Evolutionary conservation across 1,140 invertebrate species (phyloP).

Genomic region (Aphaenogaster floridana): DNA sequence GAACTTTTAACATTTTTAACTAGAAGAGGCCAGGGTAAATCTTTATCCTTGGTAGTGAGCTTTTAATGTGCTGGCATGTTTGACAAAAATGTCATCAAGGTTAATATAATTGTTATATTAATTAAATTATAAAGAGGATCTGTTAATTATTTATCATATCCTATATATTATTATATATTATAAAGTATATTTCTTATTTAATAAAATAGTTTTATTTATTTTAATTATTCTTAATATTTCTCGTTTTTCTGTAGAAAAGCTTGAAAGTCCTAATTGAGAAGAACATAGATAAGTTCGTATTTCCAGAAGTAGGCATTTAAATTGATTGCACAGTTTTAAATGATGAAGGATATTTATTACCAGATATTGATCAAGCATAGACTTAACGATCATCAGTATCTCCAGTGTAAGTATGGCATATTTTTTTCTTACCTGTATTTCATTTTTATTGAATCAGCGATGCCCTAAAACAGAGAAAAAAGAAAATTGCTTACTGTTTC

Average conservation of each 20-base stretch:
- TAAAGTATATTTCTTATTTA: neutral
- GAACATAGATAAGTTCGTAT: slow-evolving; percentile 23
- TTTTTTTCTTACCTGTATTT: neutral
- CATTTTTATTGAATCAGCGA: neutral
- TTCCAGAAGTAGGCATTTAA: slow-evolving; percentile 36
- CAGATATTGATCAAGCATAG: slow-evolving; percentile 11
- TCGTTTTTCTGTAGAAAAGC: slow-evolving; percentile 52
- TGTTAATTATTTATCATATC: neutral
- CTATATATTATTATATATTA: neutral
- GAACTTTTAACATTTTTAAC: neutral
- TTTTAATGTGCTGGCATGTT: slow-evolving; percentile 22
- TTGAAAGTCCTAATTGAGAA: slow-evolving; percentile 28
- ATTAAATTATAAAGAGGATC: neutral
- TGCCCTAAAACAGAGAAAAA: neutral
- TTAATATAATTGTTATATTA: slow-evolving; percentile 3
- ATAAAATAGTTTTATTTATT: neutral
- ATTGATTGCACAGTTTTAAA: slow-evolving; percentile 35
- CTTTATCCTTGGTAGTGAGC: neutral
- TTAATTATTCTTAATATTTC: neutral
- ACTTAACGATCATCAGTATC: slow-evolving; percentile 30
- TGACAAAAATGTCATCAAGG: slow-evolving; percentile 35
- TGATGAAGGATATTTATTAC: slow-evolving; percentile 66
- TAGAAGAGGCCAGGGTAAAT: neutral
- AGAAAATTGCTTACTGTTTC: slow-evolving; percentile 47
- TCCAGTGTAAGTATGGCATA: slow-evolving; percentile 54